Percentiles rank a stretch among this genome's conserved stretches.
These are phyloP conservation scores for Semnornis frantzii DNA, from an alignment of 2,113 vertebrate species.

Conservation along the genomic window DNA sequence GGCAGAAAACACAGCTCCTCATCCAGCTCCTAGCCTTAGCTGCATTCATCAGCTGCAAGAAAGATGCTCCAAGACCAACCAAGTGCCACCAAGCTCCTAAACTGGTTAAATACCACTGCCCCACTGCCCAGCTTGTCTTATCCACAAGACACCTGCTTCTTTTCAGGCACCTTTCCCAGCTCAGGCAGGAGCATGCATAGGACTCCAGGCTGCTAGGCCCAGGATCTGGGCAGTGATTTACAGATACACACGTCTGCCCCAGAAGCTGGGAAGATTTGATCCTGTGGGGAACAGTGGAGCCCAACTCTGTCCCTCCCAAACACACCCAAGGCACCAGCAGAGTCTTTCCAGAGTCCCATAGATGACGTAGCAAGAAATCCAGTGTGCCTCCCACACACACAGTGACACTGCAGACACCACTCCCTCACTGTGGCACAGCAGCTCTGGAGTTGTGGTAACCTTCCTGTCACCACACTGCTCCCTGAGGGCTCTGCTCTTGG, in stretches of 20 bases:
- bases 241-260: background rate
- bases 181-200: background rate
- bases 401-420: background rate
- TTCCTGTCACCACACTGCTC: background rate
- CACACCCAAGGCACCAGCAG: background rate
- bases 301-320: background rate
- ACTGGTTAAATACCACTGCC: background rate
- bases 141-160: background rate
- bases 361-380: background rate
- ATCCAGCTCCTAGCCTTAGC: background rate
- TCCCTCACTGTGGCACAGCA: accelerated
- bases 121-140: background rate
- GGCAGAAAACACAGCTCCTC: background rate
- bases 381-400: accelerated
- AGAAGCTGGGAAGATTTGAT: background rate
- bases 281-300: accelerated
- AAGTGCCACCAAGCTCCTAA: background rate
- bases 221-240: background rate
- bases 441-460: background rate
- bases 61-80: background rate
- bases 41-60: background rate
- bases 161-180: background rate
- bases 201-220: background rate
- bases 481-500: background rate
- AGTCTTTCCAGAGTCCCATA: background rate